These are phyloP conservation scores for Stichodactyla helianthus DNA, from an alignment of 64 coral and sea anemone species.

Conservation along the genomic window DNA sequence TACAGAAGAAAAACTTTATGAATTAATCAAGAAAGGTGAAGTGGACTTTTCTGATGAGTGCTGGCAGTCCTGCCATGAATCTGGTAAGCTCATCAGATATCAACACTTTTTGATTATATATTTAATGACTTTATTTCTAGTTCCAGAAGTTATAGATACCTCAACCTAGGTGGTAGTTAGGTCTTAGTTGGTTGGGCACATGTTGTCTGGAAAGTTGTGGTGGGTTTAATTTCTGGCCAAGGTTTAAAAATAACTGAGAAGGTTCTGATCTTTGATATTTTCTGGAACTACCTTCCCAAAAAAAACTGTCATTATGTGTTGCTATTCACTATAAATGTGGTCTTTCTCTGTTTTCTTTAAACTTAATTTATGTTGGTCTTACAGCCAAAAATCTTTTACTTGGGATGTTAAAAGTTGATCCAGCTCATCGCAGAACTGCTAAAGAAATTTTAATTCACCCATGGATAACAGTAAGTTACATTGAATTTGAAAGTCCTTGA, in stretches of 20 bases:
- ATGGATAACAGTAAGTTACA: conserved; percentile 80
- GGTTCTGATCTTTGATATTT: no score
- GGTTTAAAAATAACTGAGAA: no score
- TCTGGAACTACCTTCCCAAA: no score
- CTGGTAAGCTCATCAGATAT: conserved; percentile 43
- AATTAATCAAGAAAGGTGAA: conserved; percentile 85
- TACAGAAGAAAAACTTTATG: conserved; percentile 94
- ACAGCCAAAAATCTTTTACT: conserved; percentile 88
- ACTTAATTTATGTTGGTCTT: not conserved
- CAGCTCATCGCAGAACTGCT: conserved; percentile 83
- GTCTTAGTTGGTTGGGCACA: no score
- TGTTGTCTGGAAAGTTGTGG: no score
- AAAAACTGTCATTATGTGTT: no score
- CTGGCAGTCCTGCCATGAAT: conserved; percentile 87
- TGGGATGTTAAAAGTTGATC: conserved; percentile 98
- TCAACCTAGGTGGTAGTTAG: no score
- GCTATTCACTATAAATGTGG: no score
- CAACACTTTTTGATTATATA: not conserved
- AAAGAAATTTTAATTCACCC: conserved; percentile 91
- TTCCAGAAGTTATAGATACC: no score
- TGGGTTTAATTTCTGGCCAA: no score
- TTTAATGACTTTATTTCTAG: no score
- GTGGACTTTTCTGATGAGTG: conserved; percentile 88
- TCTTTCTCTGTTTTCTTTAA: no score
- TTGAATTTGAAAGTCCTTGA: not conserved